phyloP scores from a whole-genome alignment of 1,140 invertebrate genomes.

The Orius laevigatus region DNA sequence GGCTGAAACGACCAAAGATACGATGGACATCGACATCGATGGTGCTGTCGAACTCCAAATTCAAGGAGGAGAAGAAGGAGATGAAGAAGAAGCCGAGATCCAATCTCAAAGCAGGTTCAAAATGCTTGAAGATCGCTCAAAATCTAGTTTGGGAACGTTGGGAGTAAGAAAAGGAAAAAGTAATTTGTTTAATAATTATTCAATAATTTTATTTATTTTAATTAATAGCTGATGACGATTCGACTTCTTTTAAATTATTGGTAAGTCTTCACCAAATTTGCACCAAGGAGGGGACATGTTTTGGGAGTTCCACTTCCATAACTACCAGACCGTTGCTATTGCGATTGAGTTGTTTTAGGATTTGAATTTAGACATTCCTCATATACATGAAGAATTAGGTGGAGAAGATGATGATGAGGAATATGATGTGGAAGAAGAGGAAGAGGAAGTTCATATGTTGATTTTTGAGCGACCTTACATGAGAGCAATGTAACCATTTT shows the following conservation, averaged over 20 bases:
- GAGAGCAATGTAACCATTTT: background rate
- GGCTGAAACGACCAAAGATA: no score
- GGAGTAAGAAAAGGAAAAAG: no score
- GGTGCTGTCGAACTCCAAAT: background rate
- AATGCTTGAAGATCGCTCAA: no score
- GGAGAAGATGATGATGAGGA: conserved; percentile 6
- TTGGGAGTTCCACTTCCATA: no score
- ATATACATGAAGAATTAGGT: background rate
- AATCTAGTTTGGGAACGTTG: no score
- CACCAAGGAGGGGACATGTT: no score
- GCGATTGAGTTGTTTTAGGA: background rate
- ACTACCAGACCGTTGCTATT: no score
- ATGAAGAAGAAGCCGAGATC: background rate
- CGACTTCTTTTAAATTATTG: background rate
- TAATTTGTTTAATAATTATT: no score
- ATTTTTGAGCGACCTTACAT: conserved; percentile 4
- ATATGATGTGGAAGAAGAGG: conserved; percentile 11
- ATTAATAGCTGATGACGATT: no score
- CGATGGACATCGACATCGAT: background rate
- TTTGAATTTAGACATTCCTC: background rate
- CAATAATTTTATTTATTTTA: no score
- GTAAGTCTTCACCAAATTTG: background rate
- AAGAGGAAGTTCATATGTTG: conserved; percentile 3
- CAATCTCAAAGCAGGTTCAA: no score
- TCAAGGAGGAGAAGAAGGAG: conserved; percentile 2